phyloP scores from a whole-genome alignment of 2,888 invertebrate genomes.

The Lasioglossum villosulum region DNA sequence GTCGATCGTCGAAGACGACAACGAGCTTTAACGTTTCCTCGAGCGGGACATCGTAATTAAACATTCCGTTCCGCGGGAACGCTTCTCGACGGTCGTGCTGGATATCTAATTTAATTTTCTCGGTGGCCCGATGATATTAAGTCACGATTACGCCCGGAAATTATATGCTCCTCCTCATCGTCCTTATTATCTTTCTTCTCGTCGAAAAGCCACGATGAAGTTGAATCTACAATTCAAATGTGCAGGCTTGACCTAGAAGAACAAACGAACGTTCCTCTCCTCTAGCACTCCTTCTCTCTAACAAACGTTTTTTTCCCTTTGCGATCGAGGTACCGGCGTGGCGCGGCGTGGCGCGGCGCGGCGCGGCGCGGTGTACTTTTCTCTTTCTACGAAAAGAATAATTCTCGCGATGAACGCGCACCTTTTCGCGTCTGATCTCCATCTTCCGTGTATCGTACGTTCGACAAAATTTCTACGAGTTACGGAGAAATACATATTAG shows the following conservation, averaged over 20 bases:
- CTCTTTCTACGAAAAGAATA: conserved; percentile 32
- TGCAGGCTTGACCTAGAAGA: conserved; percentile 52
- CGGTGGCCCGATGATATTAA: conserved; percentile 18
- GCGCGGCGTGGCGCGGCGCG: too few relatives aligned
- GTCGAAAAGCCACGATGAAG: conserved; percentile 14
- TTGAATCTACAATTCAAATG: conserved; percentile 57
- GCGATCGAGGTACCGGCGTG: not conserved
- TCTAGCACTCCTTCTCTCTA: conserved; percentile 3
- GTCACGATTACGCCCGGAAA: conserved; percentile 32
- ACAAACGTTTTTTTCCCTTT: not conserved
- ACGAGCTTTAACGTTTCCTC: conserved; percentile 7
- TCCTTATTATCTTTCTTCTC: conserved; percentile 31
- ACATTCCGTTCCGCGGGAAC: not conserved
- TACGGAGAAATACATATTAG: too few relatives aligned
- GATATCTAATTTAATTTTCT: conserved; percentile 41
- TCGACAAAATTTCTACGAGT: too few relatives aligned
- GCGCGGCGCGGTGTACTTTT: too few relatives aligned
- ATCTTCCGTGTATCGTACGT: conserved; percentile 11
- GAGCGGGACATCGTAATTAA: conserved; percentile 20
- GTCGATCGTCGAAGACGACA: conserved; percentile 10
- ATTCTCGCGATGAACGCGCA: conserved; percentile 26
- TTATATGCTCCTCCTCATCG: conserved; percentile 8
- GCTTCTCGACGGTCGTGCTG: not conserved
- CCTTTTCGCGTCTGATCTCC: not conserved
- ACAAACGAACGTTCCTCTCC: conserved; percentile 40